Evolutionary conservation across 2,888 invertebrate genomes (phyloP), one percentile per base, ranked within the genome.

Genomic region (Drosophila imparisetae): DNA sequence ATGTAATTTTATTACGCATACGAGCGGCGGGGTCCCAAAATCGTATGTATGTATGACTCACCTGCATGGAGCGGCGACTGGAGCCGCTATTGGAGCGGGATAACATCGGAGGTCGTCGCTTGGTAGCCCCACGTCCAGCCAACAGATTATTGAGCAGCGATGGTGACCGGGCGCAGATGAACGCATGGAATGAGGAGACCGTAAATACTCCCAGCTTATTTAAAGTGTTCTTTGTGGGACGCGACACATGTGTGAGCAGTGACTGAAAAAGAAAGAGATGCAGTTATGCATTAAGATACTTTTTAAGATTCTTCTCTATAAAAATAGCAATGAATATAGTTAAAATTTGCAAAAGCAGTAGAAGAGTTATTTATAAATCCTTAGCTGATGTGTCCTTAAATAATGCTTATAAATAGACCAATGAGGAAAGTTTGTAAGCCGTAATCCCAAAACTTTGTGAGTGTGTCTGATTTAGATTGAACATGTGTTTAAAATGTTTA

Each of bases 131-230:
- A 78, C 98, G 95, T 61, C 97, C 98, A 48, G 98, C 97, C 90
- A 98, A 94, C 91, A 98, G 94, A 93, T 98, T 98, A 94, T 98
- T 98, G 81, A 98, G 95, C 89, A 98, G 94, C 66, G 98, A 98
- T 45, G 98, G 98, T 90, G 98, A 98, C 79, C 99, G 96, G 69
- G 98, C 98, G 93, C 98, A 98, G 89, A 99, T 98, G 93, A 98
- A 98, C 82, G 98, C 99, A 93, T 99, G 98, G 94, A 99, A 98
- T 81, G 98, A 98, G 67, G 98, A 98, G 85, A 99, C 98, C 62
- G 98, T 98, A 95, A 98, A 98, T 90, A 98, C 98, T 73, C 98
- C 98, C 91, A 99, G 94, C 93, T 98, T 97, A 94, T 98, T 98
- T 91, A 99, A 94, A 55, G 97, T 98, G 91, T 96, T 96, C 94